phyloP scores from a whole-genome alignment of 2,113 vertebrate genomes.

The Hyla sarda region DNA sequence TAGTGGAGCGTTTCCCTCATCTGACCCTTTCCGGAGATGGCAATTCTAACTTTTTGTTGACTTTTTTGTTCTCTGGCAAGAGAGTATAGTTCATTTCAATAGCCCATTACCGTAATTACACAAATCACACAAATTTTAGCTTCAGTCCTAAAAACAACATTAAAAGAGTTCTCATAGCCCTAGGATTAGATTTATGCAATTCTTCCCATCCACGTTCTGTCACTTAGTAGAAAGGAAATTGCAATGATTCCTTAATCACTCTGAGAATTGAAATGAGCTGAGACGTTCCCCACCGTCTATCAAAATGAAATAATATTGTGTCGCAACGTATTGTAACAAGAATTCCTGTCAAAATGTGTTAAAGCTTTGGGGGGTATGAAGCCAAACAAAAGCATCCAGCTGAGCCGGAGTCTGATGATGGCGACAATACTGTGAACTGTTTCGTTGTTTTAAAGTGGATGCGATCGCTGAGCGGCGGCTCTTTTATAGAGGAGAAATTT shows the following conservation, averaged over 20 bases:
- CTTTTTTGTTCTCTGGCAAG: slow-evolving; percentile 7
- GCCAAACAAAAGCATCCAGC: slow-evolving; percentile 61
- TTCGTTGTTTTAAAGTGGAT: slow-evolving; percentile 49
- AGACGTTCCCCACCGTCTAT: slow-evolving; percentile 59
- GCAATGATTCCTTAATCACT: slow-evolving; percentile 65
- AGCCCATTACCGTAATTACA: slow-evolving; percentile 49
- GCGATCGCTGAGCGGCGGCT: neutral
- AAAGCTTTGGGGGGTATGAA: slow-evolving; percentile 60
- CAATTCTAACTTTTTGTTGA: slow-evolving; percentile 17
- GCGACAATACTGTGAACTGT: slow-evolving; percentile 63
- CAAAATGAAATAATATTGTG: slow-evolving; percentile 54
- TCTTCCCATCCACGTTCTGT: slow-evolving; percentile 51
- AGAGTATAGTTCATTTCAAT: slow-evolving; percentile 44
- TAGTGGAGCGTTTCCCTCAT: neutral
- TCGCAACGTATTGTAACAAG: slow-evolving; percentile 41
- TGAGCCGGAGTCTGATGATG: slow-evolving; percentile 59
- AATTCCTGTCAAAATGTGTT: slow-evolving; percentile 64
- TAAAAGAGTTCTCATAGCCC: slow-evolving; percentile 49
- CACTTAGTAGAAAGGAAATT: slow-evolving; percentile 47
- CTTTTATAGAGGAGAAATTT: neutral
- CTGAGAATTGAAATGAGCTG: slow-evolving; percentile 61
- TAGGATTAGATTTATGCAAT: slow-evolving; percentile 45
- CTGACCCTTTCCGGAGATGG: slow-evolving; percentile 4
- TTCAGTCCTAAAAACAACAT: slow-evolving; percentile 61
- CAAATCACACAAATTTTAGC: slow-evolving; percentile 47